Percentiles rank a stretch among this genome's conserved stretches.
Conservation (phyloP, 2,113 vertebrate genomes). For the Xiphias gladius region DNA sequence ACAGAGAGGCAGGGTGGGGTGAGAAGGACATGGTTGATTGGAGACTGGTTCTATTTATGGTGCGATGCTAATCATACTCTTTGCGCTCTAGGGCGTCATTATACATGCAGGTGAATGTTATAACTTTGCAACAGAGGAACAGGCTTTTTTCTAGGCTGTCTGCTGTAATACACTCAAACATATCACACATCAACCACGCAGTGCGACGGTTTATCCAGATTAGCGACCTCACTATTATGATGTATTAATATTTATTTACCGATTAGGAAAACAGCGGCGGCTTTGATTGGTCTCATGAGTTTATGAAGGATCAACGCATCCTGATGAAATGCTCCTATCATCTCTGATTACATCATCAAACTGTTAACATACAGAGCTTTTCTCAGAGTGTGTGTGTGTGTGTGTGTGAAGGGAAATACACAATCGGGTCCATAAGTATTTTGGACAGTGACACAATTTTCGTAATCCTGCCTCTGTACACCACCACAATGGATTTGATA, state of each 20-base stretch:
- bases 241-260: slow-evolving; percentile 38
- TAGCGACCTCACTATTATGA: not conserved
- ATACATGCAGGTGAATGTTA: slow-evolving; percentile 24
- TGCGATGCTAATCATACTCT: slow-evolving; percentile 19
- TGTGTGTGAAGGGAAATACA: not conserved
- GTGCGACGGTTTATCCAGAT: not conserved
- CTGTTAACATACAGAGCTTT: not conserved
- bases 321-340: slow-evolving; percentile 37
- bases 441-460: no score
- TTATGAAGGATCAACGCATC: slow-evolving; percentile 11
- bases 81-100: slow-evolving; percentile 27
- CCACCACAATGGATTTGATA: no score
- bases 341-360: slow-evolving; percentile 25
- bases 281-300: slow-evolving; percentile 31
- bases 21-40: slow-evolving; percentile 27
- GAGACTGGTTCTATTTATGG: slow-evolving; percentile 53
- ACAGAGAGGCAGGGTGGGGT: not conserved
- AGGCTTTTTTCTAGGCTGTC: not conserved
- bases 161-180: not conserved
- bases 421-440: no score
- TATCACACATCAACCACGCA: slow-evolving; percentile 11
- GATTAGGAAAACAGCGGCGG: slow-evolving; percentile 28
- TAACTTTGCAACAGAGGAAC: slow-evolving; percentile 10
- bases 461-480: no score
- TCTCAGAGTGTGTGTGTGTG: not conserved